A percentile compares a stretch with the other conserved stretches of the same genome.
These are phyloP conservation scores for Ailuropoda melanoleuca DNA, from an alignment of 2,113 vertebrate species.

Conservation along the genomic window DNA sequence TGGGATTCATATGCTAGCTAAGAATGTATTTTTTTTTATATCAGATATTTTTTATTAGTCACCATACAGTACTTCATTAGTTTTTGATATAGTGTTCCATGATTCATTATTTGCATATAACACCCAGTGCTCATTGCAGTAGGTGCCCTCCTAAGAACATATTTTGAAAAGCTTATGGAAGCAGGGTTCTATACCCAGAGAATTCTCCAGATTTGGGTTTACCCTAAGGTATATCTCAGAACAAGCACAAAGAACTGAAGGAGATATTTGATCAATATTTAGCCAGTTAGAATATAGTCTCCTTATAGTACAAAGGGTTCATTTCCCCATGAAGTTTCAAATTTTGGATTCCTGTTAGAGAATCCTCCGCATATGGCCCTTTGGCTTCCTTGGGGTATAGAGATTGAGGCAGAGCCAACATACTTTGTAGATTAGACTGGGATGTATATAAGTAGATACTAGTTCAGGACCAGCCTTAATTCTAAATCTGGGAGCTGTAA, in stretches of 20 bases:
- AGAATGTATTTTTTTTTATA: not conserved
- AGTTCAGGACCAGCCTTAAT: not conserved
- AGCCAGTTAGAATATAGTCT: not conserved
- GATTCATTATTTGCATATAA: too few relatives aligned
- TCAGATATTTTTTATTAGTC: too few relatives aligned
- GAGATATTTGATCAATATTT: not conserved
- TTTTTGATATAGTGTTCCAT: too few relatives aligned
- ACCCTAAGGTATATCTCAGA: not conserved
- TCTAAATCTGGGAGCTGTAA: slow-evolving; percentile 20
- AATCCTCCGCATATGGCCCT: not conserved
- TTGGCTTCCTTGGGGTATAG: not conserved
- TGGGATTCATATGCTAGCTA: not conserved
- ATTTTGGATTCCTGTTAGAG: not conserved
- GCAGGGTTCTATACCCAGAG: not conserved
- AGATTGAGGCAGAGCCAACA: not conserved
- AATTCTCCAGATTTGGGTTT: slow-evolving; percentile 23
- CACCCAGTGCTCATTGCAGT: too few relatives aligned
- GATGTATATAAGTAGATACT: not conserved
- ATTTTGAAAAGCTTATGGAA: slow-evolving; percentile 31
- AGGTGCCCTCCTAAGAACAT: not conserved
- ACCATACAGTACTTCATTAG: too few relatives aligned
- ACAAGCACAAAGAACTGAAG: not conserved
- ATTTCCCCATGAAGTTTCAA: slow-evolving; percentile 21
- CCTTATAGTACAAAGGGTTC: not conserved
- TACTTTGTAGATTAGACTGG: not conserved